Base-by-base conservation (phyloP, 2,797 vertebrate genomes). In the Chelon labrosus region DNA sequence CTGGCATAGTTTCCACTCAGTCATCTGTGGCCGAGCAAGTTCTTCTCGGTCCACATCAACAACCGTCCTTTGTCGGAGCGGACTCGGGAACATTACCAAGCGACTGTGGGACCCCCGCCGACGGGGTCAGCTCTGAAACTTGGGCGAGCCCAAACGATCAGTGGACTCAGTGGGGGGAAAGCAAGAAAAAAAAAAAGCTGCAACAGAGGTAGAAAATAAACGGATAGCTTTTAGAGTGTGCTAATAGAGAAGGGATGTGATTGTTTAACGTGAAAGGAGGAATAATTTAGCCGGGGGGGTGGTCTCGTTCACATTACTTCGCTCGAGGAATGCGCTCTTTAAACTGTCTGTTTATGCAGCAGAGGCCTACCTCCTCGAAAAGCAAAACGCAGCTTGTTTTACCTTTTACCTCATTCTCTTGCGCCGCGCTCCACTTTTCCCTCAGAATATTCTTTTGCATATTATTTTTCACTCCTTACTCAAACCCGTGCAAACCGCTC, bases 121-220 rank as follows among this genome's bases (percentile, higher is more conserved):
- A 72, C 9, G 10, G 77, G 64, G 35, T 55, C 59, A 47, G 49
- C 71, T 74, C 75, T 42, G 53, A 70, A 73, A 76, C 68, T 64
- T 31, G 57, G 35, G 59, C 20, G 41, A 80, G 67, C 68, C 64
- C 74, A 37, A 67, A 63, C 56, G 54, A 41, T 68, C 39, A 54
- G 47, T 5, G 12, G 76, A 55, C 41, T 5, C n/a, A 67, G 53
- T 27, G 59, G 54, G 55, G 56, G 77, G 67, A 42, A 56, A 46
- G 25, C 73, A 71, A 75, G 17, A 41, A n/a, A 25, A 73, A 66
- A 54, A 20, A 65, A 42, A 44, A 25, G 25, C 55, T 22, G 67
- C 65, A 73, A 67, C 66, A 70, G 73, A 70, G 79, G 83, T 83
- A 84, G 75, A 70, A 68, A 83, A 77, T 22, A 63, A 38, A 66